These are phyloP conservation scores for Thalassaphorura encarpata DNA, from an alignment of 1,140 invertebrate genomes.

Conservation along the genomic window DNA sequence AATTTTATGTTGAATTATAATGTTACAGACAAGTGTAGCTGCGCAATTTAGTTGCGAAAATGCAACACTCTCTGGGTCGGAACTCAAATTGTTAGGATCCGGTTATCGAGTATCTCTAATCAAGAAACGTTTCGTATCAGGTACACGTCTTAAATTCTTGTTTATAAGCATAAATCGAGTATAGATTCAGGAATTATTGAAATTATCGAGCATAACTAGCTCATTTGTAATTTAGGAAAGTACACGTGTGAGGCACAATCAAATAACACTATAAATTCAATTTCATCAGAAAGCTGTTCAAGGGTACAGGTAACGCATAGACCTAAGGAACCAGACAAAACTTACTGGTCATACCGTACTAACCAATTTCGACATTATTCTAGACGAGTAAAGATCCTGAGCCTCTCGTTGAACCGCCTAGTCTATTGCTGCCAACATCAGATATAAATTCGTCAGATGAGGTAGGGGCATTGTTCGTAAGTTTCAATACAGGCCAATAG, in stretches of 20 bases:
- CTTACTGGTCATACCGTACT: too few relatives aligned
- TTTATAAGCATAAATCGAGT: background rate
- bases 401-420: too few relatives aligned
- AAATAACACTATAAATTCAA: too few relatives aligned
- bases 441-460: too few relatives aligned
- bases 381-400: too few relatives aligned
- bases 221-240: conserved; percentile 47
- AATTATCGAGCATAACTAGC: background rate
- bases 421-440: too few relatives aligned
- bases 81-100: conserved; percentile 76
- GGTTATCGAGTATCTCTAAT: conserved; percentile 88
- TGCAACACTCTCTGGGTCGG: conserved; percentile 82
- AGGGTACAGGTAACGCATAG: too few relatives aligned
- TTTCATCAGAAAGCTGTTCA: too few relatives aligned
- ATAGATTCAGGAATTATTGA: background rate
- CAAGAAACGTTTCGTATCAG: conserved; percentile 87
- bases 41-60: conserved; percentile 92
- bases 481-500: too few relatives aligned
- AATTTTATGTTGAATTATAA: background rate
- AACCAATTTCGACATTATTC: too few relatives aligned
- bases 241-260: conserved; percentile 86
- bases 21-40: conserved; percentile 58
- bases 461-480: too few relatives aligned
- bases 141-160: conserved; percentile 44
- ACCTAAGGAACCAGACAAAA: too few relatives aligned